A percentile compares a stretch with the other conserved stretches of the same genome.
Conservation (phyloP, 2,113 vertebrate species). For the Saguinus imperator region DNA sequence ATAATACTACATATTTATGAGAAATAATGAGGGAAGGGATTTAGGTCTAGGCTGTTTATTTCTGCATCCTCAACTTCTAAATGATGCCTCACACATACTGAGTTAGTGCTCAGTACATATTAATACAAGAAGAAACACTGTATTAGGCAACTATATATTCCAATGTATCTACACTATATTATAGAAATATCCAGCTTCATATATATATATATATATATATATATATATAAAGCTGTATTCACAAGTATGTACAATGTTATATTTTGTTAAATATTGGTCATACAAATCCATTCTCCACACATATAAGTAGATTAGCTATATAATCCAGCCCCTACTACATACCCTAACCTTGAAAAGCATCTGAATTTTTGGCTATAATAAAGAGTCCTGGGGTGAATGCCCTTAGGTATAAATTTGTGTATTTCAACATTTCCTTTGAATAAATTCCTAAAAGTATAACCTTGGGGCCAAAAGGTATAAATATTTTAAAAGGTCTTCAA, state of each 20-base stretch:
- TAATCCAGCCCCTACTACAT: background rate
- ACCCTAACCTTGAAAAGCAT: background rate
- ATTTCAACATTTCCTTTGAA: slow-evolving; percentile 3
- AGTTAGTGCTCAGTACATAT: background rate
- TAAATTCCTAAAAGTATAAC: background rate
- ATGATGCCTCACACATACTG: background rate
- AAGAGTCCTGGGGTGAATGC: background rate
- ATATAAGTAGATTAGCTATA: background rate
- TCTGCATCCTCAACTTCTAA: background rate
- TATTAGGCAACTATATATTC: background rate
- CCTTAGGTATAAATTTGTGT: background rate
- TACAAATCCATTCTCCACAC: background rate
- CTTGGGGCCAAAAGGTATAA: background rate
- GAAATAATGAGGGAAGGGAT: background rate
- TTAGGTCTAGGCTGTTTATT: background rate
- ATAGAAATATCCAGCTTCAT: background rate
- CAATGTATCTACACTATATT: background rate
- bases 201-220: too few species aligned
- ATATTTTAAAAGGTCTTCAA: background rate
- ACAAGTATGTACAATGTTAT: background rate
- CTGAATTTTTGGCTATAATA: background rate
- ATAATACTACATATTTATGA: background rate
- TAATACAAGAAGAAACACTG: background rate
- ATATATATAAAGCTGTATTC: background rate
- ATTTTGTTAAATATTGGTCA: background rate